A percentile compares a stretch with the other conserved stretches of the same genome.
Evolutionary conservation across 1,140 invertebrate species (phyloP).

Genomic region (Drosophila suzukii): DNA sequence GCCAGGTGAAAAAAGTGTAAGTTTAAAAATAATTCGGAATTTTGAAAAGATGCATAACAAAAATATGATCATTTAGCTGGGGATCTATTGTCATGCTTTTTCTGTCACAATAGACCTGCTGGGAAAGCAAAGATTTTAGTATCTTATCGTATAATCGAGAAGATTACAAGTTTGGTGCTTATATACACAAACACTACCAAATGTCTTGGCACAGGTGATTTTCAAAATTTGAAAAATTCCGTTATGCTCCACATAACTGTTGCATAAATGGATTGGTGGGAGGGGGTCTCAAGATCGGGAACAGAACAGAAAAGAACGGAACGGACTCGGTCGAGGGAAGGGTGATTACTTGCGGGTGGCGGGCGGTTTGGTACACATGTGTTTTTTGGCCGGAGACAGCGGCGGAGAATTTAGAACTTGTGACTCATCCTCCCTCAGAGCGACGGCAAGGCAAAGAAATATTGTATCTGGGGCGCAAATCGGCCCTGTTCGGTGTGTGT

Average conservation of each 20-base stretch:
- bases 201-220: slow-evolving; percentile 15
- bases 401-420: slow-evolving; percentile 43
- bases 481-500: slow-evolving; percentile 11
- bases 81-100: neutral
- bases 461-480: slow-evolving; percentile 41
- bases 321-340: neutral
- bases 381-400: slow-evolving; percentile 32
- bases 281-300: no score
- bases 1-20: neutral
- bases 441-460: slow-evolving; percentile 25
- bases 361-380: slow-evolving; percentile 34
- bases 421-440: slow-evolving; percentile 46
- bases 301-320: neutral
- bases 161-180: neutral
- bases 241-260: slow-evolving; percentile 39
- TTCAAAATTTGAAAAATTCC: slow-evolving; percentile 28
- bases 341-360: slow-evolving; percentile 8
- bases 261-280: slow-evolving; percentile 21
- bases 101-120: neutral
- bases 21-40: slow-evolving; percentile 1
- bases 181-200: neutral
- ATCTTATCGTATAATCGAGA: slow-evolving; percentile 1
- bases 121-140: no score
- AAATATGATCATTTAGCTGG: neutral
- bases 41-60: neutral